Percentiles rank a stretch among this genome's conserved stretches.
phyloP scores from a whole-genome alignment of 2,888 invertebrate species.

The Erebia palarica region DNA sequence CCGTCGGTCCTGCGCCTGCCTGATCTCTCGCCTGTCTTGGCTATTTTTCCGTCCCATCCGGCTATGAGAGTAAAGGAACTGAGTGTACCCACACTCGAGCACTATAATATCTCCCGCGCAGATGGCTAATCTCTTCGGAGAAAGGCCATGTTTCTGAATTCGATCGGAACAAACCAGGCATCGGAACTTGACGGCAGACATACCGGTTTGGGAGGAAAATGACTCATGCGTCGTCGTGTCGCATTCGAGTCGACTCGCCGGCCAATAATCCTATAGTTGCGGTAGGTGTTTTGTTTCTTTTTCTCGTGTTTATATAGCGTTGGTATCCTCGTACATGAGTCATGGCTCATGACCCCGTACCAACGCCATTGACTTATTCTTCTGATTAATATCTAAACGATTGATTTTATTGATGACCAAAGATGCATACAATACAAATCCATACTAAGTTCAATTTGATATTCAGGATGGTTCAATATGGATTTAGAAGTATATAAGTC shows the following conservation, averaged over 20 bases:
- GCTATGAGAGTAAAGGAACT: too few species aligned
- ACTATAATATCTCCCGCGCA: too few species aligned
- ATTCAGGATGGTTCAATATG: too few species aligned
- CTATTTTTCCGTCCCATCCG: too few species aligned
- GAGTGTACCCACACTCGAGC: too few species aligned
- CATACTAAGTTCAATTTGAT: too few species aligned
- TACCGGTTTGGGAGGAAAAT: conserved; percentile 38
- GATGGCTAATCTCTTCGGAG: too few species aligned
- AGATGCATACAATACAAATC: neutral
- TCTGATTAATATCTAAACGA: neutral
- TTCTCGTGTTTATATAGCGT: neutral
- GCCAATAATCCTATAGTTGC: conserved; percentile 14
- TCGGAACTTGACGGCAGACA: conserved; percentile 24
- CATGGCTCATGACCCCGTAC: neutral
- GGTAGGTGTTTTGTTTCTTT: conserved; percentile 11
- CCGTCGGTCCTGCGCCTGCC: too few species aligned
- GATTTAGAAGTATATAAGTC: too few species aligned
- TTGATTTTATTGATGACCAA: neutral
- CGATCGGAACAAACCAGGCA: conserved; percentile 1
- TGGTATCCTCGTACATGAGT: neutral
- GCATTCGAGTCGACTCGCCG: conserved; percentile 5
- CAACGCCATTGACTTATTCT: neutral
- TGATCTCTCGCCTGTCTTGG: too few species aligned
- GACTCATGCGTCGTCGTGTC: conserved; percentile 31
- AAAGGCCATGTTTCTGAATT: neutral